These are phyloP conservation scores for Littorina saxatilis DNA, from an alignment of 1,140 invertebrate species.

Conservation along the genomic window DNA sequence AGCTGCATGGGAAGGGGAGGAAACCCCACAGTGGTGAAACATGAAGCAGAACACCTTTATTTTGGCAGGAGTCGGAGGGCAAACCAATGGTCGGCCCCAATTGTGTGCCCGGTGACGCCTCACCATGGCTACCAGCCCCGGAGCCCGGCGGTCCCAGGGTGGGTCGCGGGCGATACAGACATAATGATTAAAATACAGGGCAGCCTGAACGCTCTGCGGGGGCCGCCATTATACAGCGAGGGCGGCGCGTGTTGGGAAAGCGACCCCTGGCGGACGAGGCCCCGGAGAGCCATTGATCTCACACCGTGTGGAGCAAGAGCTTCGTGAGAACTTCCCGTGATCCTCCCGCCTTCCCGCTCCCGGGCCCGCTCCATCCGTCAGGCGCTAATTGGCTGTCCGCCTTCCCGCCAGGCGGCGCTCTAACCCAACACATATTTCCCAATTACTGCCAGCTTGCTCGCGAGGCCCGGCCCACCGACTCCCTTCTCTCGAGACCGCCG, in stretches of 20 bases:
- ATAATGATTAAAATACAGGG: slow-evolving; percentile 10
- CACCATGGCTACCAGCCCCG: too few species aligned
- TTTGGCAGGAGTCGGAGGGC: too few species aligned
- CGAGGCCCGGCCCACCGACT: neutral
- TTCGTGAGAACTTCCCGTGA: slow-evolving; percentile 3
- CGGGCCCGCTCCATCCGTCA: slow-evolving; percentile 19
- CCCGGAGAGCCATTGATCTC: neutral
- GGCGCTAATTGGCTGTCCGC: slow-evolving; percentile 35
- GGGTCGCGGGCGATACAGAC: neutral
- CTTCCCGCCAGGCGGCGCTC: slow-evolving; percentile 25
- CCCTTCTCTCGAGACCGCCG: too few species aligned
- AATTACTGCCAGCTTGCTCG: slow-evolving; percentile 27
- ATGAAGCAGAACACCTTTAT: too few species aligned
- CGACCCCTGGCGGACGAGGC: neutral
- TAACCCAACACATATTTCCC: slow-evolving; percentile 40
- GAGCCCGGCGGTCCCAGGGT: neutral
- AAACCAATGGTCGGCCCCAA: too few species aligned
- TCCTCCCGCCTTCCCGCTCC: neutral
- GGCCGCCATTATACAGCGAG: neutral
- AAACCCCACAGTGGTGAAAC: too few species aligned
- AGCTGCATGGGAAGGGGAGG: too few species aligned
- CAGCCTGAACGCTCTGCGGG: neutral
- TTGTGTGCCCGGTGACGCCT: too few species aligned
- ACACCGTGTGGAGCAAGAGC: neutral
- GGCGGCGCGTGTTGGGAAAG: slow-evolving; percentile 1